These are phyloP conservation scores for Meloidogyne floridensis DNA, from an alignment of 1,140 invertebrate genomes.

Conservation along the genomic window DNA sequence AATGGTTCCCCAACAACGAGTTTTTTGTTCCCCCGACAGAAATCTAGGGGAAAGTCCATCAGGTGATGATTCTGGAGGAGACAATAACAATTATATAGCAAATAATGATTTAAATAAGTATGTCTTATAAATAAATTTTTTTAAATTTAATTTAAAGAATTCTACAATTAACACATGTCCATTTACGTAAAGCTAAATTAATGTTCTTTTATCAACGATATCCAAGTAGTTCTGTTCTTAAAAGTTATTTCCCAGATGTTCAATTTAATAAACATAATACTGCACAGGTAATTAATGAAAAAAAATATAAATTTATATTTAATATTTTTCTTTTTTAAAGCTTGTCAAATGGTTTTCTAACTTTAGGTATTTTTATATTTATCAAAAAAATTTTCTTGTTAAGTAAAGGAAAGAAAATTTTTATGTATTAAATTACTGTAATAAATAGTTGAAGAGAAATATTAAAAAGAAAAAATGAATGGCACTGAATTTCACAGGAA, in stretches of 20 bases:
- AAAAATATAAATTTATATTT: not conserved
- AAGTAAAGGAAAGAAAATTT: too few relatives aligned
- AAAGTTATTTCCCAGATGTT: constrained; percentile 99
- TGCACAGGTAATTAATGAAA: constrained; percentile 73
- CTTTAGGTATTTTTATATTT: constrained; percentile 76
- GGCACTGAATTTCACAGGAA: not conserved
- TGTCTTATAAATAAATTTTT: too few relatives aligned
- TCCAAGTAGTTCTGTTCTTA: constrained; percentile 93
- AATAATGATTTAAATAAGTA: not conserved
- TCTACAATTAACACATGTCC: constrained; percentile 86
- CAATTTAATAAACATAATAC: constrained; percentile 99
- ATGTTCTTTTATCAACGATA: constrained; percentile 99
- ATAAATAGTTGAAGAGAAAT: not conserved
- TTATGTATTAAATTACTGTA: not conserved
- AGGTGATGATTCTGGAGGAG: not conserved
- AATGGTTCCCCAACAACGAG: not conserved
- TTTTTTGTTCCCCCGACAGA: not conserved
- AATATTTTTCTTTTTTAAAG: constrained; percentile 42
- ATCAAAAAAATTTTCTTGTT: too few relatives aligned
- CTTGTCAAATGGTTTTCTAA: constrained; percentile 99
- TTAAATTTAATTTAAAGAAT: constrained; percentile 16
- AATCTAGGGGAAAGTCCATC: not conserved
- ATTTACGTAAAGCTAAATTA: constrained; percentile 97
- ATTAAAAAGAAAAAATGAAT: not conserved
- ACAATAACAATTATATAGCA: not conserved